These are phyloP conservation scores for Temnothorax longispinosus DNA, from an alignment of 1,140 invertebrate species.

Conservation along the genomic window DNA sequence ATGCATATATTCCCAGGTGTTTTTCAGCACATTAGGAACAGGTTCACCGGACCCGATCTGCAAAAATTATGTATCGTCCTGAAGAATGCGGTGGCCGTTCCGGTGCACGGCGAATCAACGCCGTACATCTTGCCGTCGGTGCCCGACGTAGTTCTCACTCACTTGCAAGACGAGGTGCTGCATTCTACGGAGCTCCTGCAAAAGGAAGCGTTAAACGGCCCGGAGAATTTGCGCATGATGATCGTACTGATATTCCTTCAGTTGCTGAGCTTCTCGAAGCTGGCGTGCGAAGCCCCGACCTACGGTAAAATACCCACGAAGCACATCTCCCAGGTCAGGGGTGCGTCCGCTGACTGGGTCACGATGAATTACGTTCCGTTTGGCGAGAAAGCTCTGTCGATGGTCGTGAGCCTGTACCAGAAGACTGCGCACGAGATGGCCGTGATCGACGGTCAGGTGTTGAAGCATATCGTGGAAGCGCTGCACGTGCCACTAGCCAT, in stretches of 20 bases:
- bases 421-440: slow-evolving; percentile 91
- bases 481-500: slow-evolving; percentile 91
- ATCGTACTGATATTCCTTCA: slow-evolving; percentile 93
- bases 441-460: slow-evolving; percentile 91
- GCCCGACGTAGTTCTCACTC: slow-evolving; percentile 91
- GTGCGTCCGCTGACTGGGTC: slow-evolving; percentile 89
- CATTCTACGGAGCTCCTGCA: slow-evolving; percentile 93
- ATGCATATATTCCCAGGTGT: slow-evolving; percentile 97
- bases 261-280: slow-evolving; percentile 91
- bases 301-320: slow-evolving; percentile 87
- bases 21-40: slow-evolving; percentile 95
- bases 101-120: slow-evolving; percentile 93
- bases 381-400: slow-evolving; percentile 93
- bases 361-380: slow-evolving; percentile 95
- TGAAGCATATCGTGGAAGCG: slow-evolving; percentile 92
- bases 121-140: slow-evolving; percentile 92
- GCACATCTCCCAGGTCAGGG: slow-evolving; percentile 84
- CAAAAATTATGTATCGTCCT: slow-evolving; percentile 93
- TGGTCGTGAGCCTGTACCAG: slow-evolving; percentile 94
- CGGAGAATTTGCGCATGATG: slow-evolving; percentile 89
- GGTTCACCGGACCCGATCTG: slow-evolving; percentile 92
- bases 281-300: slow-evolving; percentile 90
- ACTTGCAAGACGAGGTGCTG: slow-evolving; percentile 93
- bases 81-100: slow-evolving; percentile 92
- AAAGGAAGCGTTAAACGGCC: slow-evolving; percentile 91